Evolutionary conservation across 92 coral and sea anemone species (phyloP), one percentile per base, ranked within the genome.

Genomic region (Parazoanthus atlanticus): DNA sequence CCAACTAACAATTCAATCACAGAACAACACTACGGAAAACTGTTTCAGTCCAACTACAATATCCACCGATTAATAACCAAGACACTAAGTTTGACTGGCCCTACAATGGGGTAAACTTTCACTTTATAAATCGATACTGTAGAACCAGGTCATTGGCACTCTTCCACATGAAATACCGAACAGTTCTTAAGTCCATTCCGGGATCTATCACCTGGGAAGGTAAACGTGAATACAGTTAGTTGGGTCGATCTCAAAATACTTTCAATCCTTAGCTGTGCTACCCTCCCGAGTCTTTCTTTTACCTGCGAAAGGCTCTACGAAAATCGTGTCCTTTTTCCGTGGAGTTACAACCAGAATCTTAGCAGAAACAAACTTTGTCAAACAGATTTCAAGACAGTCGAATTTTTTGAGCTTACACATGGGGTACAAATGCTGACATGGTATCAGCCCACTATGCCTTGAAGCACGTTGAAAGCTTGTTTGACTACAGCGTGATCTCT

Each of bases 131-230:
- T 17, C 97, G 92, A 76, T 96, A 96, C 84, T 95, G 99, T 33
- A 96, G 83, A 67, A 95, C 93, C 64, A 96, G 90, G 65, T 96
- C 99, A 21, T 98, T 96, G n/a, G 96, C 98, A 11, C 96, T 95
- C 86, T 96, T 96, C 99, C 99, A 96, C 61, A 95, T 88, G 72
- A 93, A 95, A 86, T 96, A 94, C 41, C 95, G 95, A 25, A 95
- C 99, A 36, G 99, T 96, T 43, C 99, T 89, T 79, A 96, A 87
- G 84, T 96, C 99, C 97, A 96, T 92, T 61, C 91, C 91, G 28
- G 99, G 96, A 36, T 95, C 99, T 67, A 95, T 61, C 32, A 95
- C 96, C 99, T 96, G 73, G 46, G 26, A 40, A 5, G 58, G 26
- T 3, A 17, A 73, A 11, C 11, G n/a, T 30, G 58, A 10, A 58